Evolutionary conservation across 2,113 vertebrate genomes (phyloP).

Genomic region (Ophthalmolycus amberensis): DNA sequence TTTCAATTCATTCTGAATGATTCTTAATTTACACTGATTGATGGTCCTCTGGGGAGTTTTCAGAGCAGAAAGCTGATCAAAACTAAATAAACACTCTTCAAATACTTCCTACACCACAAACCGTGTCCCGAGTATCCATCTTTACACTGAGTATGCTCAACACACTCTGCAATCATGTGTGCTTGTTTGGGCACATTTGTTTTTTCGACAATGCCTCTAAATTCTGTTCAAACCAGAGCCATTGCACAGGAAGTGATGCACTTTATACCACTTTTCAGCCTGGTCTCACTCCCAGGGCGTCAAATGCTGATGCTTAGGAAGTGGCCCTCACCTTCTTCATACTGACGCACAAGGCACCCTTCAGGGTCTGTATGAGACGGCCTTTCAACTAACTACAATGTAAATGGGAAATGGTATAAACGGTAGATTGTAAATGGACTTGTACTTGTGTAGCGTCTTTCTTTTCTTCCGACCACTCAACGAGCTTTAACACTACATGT

Average conservation of each 20-base stretch:
- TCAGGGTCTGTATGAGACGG: not conserved
- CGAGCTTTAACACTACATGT: not conserved
- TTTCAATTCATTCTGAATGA: not conserved
- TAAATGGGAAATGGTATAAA: not conserved
- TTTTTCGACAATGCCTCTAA: not conserved
- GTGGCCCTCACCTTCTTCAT: not conserved
- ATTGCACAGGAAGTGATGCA: not conserved
- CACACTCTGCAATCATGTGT: not conserved
- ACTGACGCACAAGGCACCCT: not conserved
- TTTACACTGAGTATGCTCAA: not conserved
- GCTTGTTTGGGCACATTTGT: too few species aligned
- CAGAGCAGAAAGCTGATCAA: not conserved
- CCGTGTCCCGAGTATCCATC: not conserved
- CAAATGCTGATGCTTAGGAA: not conserved
- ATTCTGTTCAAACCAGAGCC: not conserved
- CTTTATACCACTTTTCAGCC: not conserved
- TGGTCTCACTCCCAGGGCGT: not conserved
- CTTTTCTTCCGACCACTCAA: not conserved
- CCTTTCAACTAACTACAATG: not conserved
- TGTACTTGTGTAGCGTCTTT: not conserved
- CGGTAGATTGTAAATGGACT: not conserved
- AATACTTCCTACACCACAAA: not conserved
- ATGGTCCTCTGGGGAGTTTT: not conserved
- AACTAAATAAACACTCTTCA: not conserved
- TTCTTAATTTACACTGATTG: not conserved